Conservation (phyloP, 2,113 vertebrate genomes). For the Nothoprocta perdicaria region DNA sequence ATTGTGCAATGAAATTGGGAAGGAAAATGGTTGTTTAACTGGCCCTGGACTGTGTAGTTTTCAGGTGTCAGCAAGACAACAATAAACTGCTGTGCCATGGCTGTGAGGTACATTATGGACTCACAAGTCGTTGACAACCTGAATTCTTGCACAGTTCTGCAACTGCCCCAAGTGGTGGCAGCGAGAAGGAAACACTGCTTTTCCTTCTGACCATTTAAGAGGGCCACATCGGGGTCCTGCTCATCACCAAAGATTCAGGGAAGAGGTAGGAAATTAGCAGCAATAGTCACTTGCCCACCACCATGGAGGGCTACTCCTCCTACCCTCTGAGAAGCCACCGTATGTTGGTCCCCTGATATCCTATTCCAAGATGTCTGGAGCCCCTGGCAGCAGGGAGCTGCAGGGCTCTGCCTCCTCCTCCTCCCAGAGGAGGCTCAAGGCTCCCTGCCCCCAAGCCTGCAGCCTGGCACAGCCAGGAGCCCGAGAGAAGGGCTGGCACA, state of each 20-base stretch:
- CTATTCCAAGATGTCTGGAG: not conserved
- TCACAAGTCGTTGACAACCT: not conserved
- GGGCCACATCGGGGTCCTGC: not conserved
- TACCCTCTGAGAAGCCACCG: not conserved
- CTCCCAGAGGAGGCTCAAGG: not conserved
- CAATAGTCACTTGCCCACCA: not conserved
- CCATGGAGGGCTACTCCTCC: not conserved
- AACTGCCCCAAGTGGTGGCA: not conserved
- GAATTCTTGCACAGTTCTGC: not conserved
- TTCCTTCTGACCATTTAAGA: not conserved
- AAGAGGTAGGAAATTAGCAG: not conserved
- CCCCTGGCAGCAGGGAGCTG: not conserved
- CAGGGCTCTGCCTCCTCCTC: not conserved
- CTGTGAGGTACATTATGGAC: not conserved
- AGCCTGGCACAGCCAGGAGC: not conserved
- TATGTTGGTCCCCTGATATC: not conserved
- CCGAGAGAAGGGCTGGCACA: not conserved
- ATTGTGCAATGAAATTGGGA: not conserved
- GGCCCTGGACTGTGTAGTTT: not conserved
- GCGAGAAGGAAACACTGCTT: not conserved
- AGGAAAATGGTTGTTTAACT: not conserved
- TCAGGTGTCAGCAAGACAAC: not conserved
- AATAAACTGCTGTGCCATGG: not conserved
- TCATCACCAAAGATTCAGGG: not conserved
- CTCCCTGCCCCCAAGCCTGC: not conserved